Conservation (phyloP, 2,113 vertebrate genomes). For the Myotis brandtii region DNA sequence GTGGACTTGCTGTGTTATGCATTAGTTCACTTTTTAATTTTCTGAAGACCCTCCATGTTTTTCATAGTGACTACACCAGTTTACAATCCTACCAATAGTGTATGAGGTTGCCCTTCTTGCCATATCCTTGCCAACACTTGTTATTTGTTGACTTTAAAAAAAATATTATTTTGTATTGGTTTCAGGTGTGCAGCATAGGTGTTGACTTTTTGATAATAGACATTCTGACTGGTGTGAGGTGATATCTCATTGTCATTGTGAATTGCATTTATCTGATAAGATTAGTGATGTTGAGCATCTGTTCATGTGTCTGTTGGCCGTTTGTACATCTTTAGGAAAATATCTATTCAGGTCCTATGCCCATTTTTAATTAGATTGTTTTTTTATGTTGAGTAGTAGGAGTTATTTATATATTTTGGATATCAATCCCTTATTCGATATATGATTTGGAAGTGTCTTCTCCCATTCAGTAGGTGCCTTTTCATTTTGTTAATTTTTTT, state of each 20-base stretch:
- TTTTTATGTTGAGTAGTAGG: background rate
- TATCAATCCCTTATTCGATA: background rate
- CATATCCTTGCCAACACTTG: background rate
- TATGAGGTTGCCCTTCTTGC: background rate
- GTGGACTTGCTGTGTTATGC: background rate
- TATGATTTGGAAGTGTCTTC: background rate
- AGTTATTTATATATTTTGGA: background rate
- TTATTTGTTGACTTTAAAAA: background rate
- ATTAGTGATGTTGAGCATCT: background rate
- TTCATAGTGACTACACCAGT: background rate
- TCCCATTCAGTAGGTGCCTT: background rate
- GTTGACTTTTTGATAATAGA: background rate
- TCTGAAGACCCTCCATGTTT: background rate
- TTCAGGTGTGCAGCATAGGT: background rate
- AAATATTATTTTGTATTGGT: background rate
- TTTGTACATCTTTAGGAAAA: background rate
- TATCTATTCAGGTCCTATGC: background rate
- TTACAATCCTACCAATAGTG: background rate
- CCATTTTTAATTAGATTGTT: background rate
- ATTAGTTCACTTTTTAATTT: background rate
- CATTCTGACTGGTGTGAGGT: background rate
- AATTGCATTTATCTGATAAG: background rate
- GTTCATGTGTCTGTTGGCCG: background rate
- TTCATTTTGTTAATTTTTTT: background rate
- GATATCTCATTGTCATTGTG: background rate